A percentile compares a stretch with the other conserved stretches of the same genome.
These are phyloP conservation scores for Caenorhabditis virilis DNA, from an alignment of 2,888 invertebrate genomes.

Conservation along the genomic window DNA sequence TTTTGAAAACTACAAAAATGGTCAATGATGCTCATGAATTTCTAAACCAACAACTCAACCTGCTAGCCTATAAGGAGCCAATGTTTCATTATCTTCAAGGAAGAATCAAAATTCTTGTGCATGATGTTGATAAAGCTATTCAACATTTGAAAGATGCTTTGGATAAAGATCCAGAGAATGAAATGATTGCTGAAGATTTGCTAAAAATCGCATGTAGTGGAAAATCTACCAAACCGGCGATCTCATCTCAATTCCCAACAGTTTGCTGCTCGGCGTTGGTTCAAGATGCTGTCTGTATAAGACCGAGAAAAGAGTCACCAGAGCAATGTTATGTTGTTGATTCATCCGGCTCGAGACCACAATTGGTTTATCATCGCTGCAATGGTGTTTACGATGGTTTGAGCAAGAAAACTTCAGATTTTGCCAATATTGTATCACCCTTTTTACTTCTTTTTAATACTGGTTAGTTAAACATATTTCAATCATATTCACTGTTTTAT, in stretches of 20 bases:
- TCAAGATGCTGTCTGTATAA: conserved; percentile 54
- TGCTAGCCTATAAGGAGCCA: conserved; percentile 28
- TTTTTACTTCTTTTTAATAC: conserved; percentile 48
- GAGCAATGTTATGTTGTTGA: conserved; percentile 49
- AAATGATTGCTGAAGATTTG: conserved; percentile 40
- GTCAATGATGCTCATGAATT: conserved; percentile 30
- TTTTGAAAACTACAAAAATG: conserved; percentile 72
- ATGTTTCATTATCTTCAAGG: conserved; percentile 46
- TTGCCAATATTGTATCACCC: conserved; percentile 52
- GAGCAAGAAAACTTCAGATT: conserved; percentile 46
- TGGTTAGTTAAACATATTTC: conserved; percentile 12
- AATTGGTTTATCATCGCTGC: conserved; percentile 54
- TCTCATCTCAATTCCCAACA: conserved; percentile 47
- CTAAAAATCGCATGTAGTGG: conserved; percentile 53
- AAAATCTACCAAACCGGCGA: conserved; percentile 49
- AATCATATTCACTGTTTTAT: conserved; percentile 5
- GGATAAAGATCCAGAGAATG: conserved; percentile 46
- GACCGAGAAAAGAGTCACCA: conserved; percentile 7
- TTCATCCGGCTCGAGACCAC: conserved; percentile 4
- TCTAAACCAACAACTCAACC: conserved; percentile 19
- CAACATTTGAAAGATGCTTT: conserved; percentile 46
- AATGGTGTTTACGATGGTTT: conserved; percentile 56
- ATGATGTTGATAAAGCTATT: conserved; percentile 45
- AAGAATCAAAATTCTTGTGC: conserved; percentile 31
- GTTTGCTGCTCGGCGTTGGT: conserved; percentile 47